Evolutionary conservation across 1,140 invertebrate genomes (phyloP), one percentile per base, ranked within the genome.

Genomic region (Heliothis subflexa): DNA sequence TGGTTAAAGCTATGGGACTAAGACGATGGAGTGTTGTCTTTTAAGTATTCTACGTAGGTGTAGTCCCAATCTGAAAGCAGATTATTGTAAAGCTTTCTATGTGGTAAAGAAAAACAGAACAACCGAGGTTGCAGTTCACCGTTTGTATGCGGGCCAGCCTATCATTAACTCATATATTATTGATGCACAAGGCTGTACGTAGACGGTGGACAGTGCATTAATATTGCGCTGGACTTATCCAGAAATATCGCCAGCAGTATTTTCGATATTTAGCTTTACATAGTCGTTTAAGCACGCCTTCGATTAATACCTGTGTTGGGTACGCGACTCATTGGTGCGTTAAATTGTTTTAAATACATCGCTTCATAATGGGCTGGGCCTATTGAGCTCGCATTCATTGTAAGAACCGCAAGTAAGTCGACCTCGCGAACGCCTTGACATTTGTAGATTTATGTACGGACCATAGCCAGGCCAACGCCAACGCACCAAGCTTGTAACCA

Each of bases 401-500:
- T 70, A 70, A 74, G 70, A 79, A 79, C 50, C 81, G 72, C 75
- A 77, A 78, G 80, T 79, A 76, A 77, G 81, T 76, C 79, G 81
- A 81, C 81, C 81, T 83, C 78, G 78, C 33, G 70, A 45, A 49
- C 71, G 76, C 73, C 79, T 78, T 83, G 71, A 78, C 76, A 73
- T 80, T 78, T 79, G 79, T 52, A 21, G 33, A 77, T 71, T 54
- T 40, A 80, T 80, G 70, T 75, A 78, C 47, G 16, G 55, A 74
- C 16, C 72, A 40, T 40, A 61, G 72, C 25, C 61, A 50, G 33
- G 50, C 71, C 50, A 7, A n/a, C 78, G 68, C 78, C 57, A 72
- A 72, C 68, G 54, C 16, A 54, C 71, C 71, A 73, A 59, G 54
- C 52, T 59, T 55, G 33, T 64, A 14, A n/a, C 55, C 52, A 71